Evolutionary conservation across 2,113 vertebrate species (phyloP).

Genomic region (zebrafish (Danio rerio)): GRCz12tu NC_133187.1:19882501-19883000

Average conservation of each 20-base stretch:
- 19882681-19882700: not conserved
- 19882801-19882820: conserved; percentile 23
- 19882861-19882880: not conserved
- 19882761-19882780: conserved; percentile 7
- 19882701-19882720: conserved; percentile 20
- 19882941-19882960: not conserved
- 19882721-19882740: conserved; percentile 30
- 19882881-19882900: not conserved
- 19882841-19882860: not conserved
- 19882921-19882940: not conserved
- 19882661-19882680: conserved; percentile 45
- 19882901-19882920: not conserved
- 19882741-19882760: conserved; percentile 15
- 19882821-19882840: conserved; percentile 14
- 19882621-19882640: conserved; percentile 32
- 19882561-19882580: conserved; percentile 14
- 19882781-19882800: conserved; percentile 9
- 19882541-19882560: conserved; percentile 26
- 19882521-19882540: not conserved
- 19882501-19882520: not conserved
- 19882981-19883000: not conserved
- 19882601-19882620: conserved; percentile 30
- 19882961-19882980: not conserved
- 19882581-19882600: not conserved
- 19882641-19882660: conserved; percentile 25